Base-by-base conservation (phyloP, 2,888 invertebrate species). In the Miltochrista miniata region DNA sequence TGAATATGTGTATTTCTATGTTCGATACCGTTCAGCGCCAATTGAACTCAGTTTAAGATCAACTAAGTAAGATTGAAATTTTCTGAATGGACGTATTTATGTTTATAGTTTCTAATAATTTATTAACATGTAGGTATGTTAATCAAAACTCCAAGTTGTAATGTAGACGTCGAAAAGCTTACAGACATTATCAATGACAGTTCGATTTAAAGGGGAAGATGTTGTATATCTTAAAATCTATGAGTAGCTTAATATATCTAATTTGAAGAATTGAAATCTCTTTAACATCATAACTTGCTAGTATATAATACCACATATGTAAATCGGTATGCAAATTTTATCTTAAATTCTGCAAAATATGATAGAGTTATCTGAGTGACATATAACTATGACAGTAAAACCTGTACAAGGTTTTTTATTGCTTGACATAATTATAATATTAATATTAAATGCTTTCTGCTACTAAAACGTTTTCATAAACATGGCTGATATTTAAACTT, bases 11-110 rank as follows among this genome's bases (percentile, higher is more conserved):
- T 24, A 24, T 24, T 24, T 24, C 5, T 2, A 24, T 40, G 56
- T 55, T 45, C 39, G 57, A 51, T 62, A 62, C 68, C 61, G 64
- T 70, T 63, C 48, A 42, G 44, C 35, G 40, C 38, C 58, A 66
- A 63, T 67, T 62, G 56, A 57, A 57, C 47, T 51, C 37, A 55
- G 66, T 54, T 45, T 45, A 36, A 51, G 9, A 48, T 40, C 14
- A 9, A 12, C 48, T 56, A 24, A 24, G 2, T 57, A 50, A 50
- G 30, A 34, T 60, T 40, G 49, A 54, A 51, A 51, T 42, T 33
- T 56, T 54, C 54, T 45, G 68, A 61, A 54, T 44, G 48, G 29
- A 51, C 30, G 18, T 56, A 45, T 42, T 9, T n/a, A 43, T 50
- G 39, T 45, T 29, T 24, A 24, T 24, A 2, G 3, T 4, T 4